phyloP scores from a whole-genome alignment of 2,113 vertebrate species.

The Trogon surrucura region DNA sequence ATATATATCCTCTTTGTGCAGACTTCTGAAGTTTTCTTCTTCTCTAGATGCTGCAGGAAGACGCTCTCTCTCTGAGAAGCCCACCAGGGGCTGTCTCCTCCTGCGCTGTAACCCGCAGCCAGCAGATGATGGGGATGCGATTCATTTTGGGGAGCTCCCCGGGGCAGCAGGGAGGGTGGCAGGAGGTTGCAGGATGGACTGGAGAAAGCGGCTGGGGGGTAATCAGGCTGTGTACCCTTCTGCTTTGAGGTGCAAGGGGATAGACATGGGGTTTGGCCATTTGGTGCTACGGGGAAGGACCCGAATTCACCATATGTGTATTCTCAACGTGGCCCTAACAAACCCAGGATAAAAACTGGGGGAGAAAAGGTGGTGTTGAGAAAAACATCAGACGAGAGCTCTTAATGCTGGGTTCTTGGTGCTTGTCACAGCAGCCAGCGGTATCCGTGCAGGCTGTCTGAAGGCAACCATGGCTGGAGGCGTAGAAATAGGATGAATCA shows the following conservation, averaged over 20 bases:
- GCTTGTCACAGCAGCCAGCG: neutral
- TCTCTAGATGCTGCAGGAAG: neutral
- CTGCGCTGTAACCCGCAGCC: neutral
- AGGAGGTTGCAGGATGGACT: neutral
- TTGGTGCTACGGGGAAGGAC: neutral
- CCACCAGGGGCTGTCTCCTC: neutral
- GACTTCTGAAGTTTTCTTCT: neutral
- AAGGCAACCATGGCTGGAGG: neutral
- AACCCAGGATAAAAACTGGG: neutral
- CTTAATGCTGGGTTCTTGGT: neutral
- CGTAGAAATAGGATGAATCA: neutral
- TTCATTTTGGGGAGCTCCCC: neutral
- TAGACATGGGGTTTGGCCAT: neutral
- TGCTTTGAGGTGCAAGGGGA: neutral
- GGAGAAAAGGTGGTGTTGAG: neutral
- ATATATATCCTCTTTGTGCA: neutral
- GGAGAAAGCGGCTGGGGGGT: neutral
- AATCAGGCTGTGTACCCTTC: neutral
- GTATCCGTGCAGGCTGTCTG: neutral
- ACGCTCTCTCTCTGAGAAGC: neutral
- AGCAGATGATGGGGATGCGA: neutral
- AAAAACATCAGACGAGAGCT: neutral
- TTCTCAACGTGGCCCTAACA: neutral
- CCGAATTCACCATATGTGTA: neutral
- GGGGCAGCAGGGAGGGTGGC: neutral